Evolutionary conservation across 2,113 vertebrate species (phyloP).

Genomic region (Tragelaphus buxtoni): DNA sequence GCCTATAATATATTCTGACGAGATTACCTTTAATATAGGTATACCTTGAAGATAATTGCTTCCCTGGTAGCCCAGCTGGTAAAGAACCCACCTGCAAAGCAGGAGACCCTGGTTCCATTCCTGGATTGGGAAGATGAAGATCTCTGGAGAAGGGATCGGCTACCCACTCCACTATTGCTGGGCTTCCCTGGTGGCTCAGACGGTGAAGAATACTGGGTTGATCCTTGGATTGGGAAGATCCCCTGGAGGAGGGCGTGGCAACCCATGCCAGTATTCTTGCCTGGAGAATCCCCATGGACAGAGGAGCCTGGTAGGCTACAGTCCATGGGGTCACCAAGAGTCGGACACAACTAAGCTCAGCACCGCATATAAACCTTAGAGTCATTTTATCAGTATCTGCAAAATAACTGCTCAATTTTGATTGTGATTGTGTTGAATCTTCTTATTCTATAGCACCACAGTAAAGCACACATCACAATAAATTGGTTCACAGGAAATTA

Average conservation of each 20-base stretch:
- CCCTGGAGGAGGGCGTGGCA: background rate
- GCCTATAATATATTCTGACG: conserved; percentile 1
- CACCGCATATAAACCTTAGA: background rate
- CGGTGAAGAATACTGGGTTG: background rate
- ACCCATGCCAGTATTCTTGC: background rate
- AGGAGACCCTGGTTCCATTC: background rate
- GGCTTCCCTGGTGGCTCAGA: background rate
- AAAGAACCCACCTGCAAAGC: background rate
- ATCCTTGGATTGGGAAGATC: background rate
- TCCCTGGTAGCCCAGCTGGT: background rate
- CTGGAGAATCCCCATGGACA: background rate
- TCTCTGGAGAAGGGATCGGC: background rate
- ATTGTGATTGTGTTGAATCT: background rate
- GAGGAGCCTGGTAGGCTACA: background rate
- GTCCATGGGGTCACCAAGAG: background rate
- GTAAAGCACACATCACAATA: background rate
- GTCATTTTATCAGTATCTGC: background rate
- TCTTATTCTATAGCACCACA: background rate
- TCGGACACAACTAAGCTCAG: background rate
- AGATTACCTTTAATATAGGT: conserved; percentile 17
- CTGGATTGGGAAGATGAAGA: background rate
- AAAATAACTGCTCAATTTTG: background rate
- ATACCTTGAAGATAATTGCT: background rate
- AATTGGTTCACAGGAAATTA: background rate
- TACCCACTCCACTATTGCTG: background rate